phyloP scores from a whole-genome alignment of 2,888 invertebrate genomes.

The Epinotia bilunana region DNA sequence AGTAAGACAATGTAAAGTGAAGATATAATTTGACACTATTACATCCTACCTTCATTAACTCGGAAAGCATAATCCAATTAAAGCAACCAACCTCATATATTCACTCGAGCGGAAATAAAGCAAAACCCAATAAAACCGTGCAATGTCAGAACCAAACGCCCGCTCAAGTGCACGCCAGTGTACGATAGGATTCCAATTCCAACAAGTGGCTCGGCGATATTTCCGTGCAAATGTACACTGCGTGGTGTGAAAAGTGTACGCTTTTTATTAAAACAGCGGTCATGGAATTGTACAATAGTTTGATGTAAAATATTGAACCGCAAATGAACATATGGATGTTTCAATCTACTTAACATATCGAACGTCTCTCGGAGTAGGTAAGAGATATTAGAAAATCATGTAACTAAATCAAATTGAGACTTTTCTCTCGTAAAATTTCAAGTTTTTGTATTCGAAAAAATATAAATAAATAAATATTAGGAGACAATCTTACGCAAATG shows the following conservation, averaged over 20 bases:
- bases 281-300: too few species aligned
- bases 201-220: conserved; percentile 41
- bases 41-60: neutral
- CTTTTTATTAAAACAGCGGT: neutral
- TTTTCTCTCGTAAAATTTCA: too few species aligned
- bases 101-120: conserved; percentile 13
- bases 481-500: too few species aligned
- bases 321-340: too few species aligned
- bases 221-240: conserved; percentile 55
- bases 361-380: too few species aligned
- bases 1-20: too few species aligned
- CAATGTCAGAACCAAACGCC: conserved; percentile 30
- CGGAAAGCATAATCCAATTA: conserved; percentile 19
- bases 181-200: conserved; percentile 47
- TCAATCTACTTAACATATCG: too few species aligned
- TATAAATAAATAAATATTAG: too few species aligned
- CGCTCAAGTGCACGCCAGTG: conserved; percentile 51
- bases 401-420: too few species aligned
- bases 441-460: too few species aligned
- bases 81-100: conserved; percentile 12
- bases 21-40: neutral
- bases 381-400: too few species aligned
- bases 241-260: conserved; percentile 21
- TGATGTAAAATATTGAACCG: too few species aligned
- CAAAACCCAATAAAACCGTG: conserved; percentile 23